Evolutionary conservation across 2,113 vertebrate species (phyloP).

Genomic region (Peromyscus maniculatus): DNA sequence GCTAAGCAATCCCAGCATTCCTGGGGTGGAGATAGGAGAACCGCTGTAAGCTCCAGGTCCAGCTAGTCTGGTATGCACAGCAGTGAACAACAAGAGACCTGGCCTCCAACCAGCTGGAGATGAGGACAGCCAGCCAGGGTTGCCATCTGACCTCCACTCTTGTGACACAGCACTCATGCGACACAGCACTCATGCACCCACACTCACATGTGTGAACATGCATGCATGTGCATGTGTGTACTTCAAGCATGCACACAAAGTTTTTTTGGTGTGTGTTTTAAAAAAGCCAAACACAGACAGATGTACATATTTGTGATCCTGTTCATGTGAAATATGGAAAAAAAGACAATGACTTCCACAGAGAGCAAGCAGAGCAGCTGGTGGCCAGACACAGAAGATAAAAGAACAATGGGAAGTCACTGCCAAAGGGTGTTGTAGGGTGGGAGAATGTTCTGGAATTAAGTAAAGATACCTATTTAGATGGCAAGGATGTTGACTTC

Average conservation of each 20-base stretch:
- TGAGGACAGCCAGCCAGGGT: not conserved
- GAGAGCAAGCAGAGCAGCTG: not conserved
- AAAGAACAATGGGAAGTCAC: not conserved
- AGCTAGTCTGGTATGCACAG: not conserved
- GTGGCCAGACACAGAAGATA: not conserved
- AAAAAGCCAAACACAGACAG: not conserved
- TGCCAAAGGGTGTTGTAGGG: not conserved
- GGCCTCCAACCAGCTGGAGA: not conserved
- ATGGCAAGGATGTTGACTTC: not conserved
- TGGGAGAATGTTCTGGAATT: not conserved
- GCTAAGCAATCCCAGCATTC: not conserved
- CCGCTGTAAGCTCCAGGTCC: not conserved
- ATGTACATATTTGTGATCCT: no score
- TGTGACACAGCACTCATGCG: not conserved
- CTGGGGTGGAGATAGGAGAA: not conserved
- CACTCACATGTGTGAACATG: no score
- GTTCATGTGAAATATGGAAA: not conserved
- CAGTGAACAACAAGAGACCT: not conserved
- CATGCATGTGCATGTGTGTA: not conserved
- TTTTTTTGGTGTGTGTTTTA: not conserved
- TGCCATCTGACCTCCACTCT: not conserved
- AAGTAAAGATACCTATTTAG: not conserved
- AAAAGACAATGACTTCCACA: not conserved
- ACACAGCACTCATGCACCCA: not conserved
- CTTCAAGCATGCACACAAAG: not conserved